These are phyloP conservation scores for Epicauta chinensis DNA, from an alignment of 1,140 invertebrate species.

Conservation along the genomic window DNA sequence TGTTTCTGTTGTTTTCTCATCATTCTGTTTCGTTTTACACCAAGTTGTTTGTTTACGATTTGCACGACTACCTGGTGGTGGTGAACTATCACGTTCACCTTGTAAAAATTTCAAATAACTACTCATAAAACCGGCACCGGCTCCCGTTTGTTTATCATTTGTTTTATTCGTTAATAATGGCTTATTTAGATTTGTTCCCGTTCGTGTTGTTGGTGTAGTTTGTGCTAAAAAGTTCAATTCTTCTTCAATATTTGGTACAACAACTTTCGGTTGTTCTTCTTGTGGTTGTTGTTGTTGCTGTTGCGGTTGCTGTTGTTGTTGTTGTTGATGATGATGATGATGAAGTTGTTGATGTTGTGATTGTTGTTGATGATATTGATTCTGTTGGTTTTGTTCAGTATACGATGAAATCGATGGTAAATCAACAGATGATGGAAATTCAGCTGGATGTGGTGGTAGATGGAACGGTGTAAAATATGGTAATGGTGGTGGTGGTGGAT, in stretches of 20 bases:
- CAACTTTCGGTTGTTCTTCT: conserved; percentile 70
- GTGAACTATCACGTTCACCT: conserved; percentile 71
- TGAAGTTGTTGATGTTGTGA: conserved; percentile 21
- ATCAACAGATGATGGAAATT: conserved; percentile 60
- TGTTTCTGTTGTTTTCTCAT: conserved; percentile 14
- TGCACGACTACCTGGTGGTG: conserved; percentile 59
- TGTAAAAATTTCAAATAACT: conserved; percentile 79
- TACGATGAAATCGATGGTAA: conserved; percentile 54
- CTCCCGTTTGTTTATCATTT: conserved; percentile 47
- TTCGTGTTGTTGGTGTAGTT: conserved; percentile 28
- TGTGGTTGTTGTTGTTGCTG: conserved; percentile 43
- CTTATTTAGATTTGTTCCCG: conserved; percentile 6
- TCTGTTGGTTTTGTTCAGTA: conserved; percentile 42
- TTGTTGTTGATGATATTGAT: conserved; percentile 11
- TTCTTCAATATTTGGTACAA: conserved; percentile 79
- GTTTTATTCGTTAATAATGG: conserved; percentile 42
- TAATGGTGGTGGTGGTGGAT: conserved; percentile 47
- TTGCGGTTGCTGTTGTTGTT: conserved; percentile 25
- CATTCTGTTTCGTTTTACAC: conserved; percentile 44
- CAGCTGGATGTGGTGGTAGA: conserved; percentile 52
- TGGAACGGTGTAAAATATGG: conserved; percentile 66
- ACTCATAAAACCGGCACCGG: conserved; percentile 72
- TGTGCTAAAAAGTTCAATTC: conserved; percentile 67
- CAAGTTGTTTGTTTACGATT: conserved; percentile 54
- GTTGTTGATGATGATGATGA: conserved; percentile 6